phyloP scores from a whole-genome alignment of 2,797 vertebrate species.

The Gastrophryne carolinensis region DNA sequence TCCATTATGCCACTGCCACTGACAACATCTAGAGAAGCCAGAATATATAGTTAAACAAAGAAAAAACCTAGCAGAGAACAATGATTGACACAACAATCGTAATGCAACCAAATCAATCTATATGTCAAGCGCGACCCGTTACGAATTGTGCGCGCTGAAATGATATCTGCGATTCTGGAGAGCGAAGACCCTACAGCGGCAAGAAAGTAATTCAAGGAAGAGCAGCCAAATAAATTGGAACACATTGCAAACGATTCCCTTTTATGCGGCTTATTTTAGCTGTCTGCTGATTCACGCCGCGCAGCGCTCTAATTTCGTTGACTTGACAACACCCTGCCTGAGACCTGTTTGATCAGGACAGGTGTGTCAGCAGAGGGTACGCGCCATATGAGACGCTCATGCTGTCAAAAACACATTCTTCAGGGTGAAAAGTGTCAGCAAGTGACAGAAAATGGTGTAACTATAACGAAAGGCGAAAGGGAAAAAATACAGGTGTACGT shows the following conservation, averaged over 20 bases:
- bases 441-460: slow-evolving; percentile 46
- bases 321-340: slow-evolving; percentile 50
- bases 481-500: slow-evolving; percentile 4
- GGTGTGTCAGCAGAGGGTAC: slow-evolving; percentile 50
- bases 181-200: slow-evolving; percentile 2
- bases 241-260: slow-evolving; percentile 41
- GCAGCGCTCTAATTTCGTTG: slow-evolving; percentile 52
- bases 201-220: slow-evolving; percentile 16
- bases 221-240: slow-evolving; percentile 48
- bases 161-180: slow-evolving; percentile 15
- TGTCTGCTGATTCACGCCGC: slow-evolving; percentile 49
- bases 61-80: not conserved
- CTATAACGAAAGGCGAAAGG: slow-evolving; percentile 35
- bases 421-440: slow-evolving; percentile 40
- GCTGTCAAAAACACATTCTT: slow-evolving; percentile 47
- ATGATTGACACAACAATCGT: slow-evolving; percentile 1
- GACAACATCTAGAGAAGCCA: no score
- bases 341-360: slow-evolving; percentile 53
- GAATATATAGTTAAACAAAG: no score
- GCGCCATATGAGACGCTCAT: slow-evolving; percentile 37
- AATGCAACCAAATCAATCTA: slow-evolving; percentile 19
- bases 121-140: not conserved
- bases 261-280: slow-evolving; percentile 48
- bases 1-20: no score
- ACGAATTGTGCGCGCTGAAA: slow-evolving; percentile 29